Base-by-base conservation (phyloP, 2,113 vertebrate genomes). In the Callorhinus ursinus region DNA sequence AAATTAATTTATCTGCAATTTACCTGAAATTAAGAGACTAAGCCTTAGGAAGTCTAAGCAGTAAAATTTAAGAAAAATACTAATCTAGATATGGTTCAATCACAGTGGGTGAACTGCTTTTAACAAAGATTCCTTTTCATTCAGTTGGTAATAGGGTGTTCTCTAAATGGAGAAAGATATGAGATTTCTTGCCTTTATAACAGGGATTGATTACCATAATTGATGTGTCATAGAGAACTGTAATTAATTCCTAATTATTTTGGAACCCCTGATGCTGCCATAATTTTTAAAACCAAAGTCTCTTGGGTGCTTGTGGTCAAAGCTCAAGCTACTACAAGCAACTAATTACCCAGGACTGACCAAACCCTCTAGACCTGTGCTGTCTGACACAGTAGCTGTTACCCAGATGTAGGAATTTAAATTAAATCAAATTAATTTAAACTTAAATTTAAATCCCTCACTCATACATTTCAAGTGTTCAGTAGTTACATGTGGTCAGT, bases 261-360 rank as follows among this genome's bases (percentile, higher is more conserved):
- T 97, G 95, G 91, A 98, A 96, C 94, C 95, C 74, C 93, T 93
- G 8, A 53, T 97, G 91, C 93, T 97, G 82, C 95, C 88, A 80
- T 97, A 97, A 96, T 97, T 97, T 91, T 96, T 97, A 93, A 96
- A 97, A 79, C 71, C 81, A 96, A 33, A 19, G 88, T 96, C 96
- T 97, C 97, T 94, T 0, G 83, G 93, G 88, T 97, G 89, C 94
- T 96, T 22, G 98, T 96, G 18, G 5, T 89, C 53, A 98, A 95
- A 97, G 97, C 63, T 77, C 63, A 81, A 86, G 79, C 1, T 97
- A 93, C 92, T 98, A 90, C 39, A 76, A 61, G 76, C 94, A 98
- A 49, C 95, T 96, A 98, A 49, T 96, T 96, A 96, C 69, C 89
- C 95, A 98, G 92, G 97, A 98, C 89, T 98, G 72, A 4, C 76